Conservation (phyloP, 2,797 vertebrate species). For the Parauchenoglanis ngamensis region DNA sequence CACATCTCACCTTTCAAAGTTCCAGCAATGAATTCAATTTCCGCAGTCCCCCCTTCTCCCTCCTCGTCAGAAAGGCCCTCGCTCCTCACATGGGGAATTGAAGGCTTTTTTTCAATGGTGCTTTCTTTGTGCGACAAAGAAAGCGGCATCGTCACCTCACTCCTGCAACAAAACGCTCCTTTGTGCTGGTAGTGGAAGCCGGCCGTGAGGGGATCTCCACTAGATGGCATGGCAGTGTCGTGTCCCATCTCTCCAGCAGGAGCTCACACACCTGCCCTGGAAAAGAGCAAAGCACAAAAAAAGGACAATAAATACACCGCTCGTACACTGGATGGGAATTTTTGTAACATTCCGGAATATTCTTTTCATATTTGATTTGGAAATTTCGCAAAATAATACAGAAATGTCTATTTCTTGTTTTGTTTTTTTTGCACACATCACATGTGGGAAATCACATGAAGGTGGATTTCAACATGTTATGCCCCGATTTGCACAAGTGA, state of each 20-base stretch:
- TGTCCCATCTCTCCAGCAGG: constrained; percentile 28
- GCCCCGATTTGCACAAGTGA: not conserved
- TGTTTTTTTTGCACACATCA: not conserved
- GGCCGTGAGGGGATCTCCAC: constrained; percentile 44
- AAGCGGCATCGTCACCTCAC: constrained; percentile 30
- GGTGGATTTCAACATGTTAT: not conserved
- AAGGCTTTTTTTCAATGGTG: constrained; percentile 16
- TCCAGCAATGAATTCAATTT: constrained; percentile 48
- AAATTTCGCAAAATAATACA: not conserved
- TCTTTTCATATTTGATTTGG: not conserved
- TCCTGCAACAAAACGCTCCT: constrained; percentile 42
- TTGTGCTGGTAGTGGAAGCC: constrained; percentile 23
- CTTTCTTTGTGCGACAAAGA: constrained; percentile 18
- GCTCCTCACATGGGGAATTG: constrained; percentile 20
- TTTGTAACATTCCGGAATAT: not conserved
- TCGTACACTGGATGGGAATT: not conserved
- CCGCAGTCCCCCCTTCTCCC: not conserved
- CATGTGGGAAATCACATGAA: not conserved
- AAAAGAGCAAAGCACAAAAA: constrained; percentile 34
- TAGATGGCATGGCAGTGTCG: constrained; percentile 59
- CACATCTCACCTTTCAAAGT: constrained; percentile 46
- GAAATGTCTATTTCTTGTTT: not conserved
- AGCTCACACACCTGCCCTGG: constrained; percentile 39
- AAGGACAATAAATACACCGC: not conserved
- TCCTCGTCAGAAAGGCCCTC: constrained; percentile 23